A percentile compares a stretch with the other conserved stretches of the same genome.
These are phyloP conservation scores for Agriopis marginaria DNA, from an alignment of 2,888 invertebrate genomes.

Conservation along the genomic window DNA sequence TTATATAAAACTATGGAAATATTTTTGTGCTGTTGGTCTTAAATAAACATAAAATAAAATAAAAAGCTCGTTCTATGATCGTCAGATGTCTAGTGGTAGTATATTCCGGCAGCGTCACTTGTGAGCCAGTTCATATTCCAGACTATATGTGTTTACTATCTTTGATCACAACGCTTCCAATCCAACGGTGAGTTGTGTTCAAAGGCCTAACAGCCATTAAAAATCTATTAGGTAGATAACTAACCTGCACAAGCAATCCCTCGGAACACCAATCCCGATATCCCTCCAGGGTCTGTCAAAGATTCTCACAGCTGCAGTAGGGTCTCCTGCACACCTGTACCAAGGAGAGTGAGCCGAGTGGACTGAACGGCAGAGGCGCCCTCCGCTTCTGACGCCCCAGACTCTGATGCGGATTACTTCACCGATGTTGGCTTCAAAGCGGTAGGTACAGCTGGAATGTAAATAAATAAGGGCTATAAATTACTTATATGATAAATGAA, in stretches of 20 bases:
- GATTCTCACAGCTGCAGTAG: slow-evolving; percentile 89
- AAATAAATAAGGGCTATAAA: neutral
- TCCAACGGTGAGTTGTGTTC: neutral
- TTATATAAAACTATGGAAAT: too few relatives aligned
- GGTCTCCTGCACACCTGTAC: slow-evolving; percentile 90
- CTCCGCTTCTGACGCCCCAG: slow-evolving; percentile 89
- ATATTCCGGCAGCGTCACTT: too few relatives aligned
- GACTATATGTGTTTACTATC: too few relatives aligned
- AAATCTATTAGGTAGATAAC: neutral
- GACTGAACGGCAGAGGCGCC: slow-evolving; percentile 86
- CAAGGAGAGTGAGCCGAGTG: slow-evolving; percentile 89
- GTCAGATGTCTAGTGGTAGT: too few relatives aligned
- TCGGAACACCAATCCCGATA: slow-evolving; percentile 88
- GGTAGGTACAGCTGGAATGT: slow-evolving; percentile 91
- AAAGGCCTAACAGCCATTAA: too few relatives aligned
- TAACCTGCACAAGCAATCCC: slow-evolving; percentile 92
- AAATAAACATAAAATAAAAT: too few relatives aligned
- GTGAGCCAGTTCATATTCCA: too few relatives aligned
- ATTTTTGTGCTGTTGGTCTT: too few relatives aligned
- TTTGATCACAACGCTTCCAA: too few relatives aligned
- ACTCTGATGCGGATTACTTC: slow-evolving; percentile 92
- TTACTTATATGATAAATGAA: too few relatives aligned
- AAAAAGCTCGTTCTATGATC: too few relatives aligned
- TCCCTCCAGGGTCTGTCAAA: slow-evolving; percentile 91
- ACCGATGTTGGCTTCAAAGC: slow-evolving; percentile 94